Conservation (phyloP, 1,140 invertebrate genomes). For the Chlorops oryzae region DNA sequence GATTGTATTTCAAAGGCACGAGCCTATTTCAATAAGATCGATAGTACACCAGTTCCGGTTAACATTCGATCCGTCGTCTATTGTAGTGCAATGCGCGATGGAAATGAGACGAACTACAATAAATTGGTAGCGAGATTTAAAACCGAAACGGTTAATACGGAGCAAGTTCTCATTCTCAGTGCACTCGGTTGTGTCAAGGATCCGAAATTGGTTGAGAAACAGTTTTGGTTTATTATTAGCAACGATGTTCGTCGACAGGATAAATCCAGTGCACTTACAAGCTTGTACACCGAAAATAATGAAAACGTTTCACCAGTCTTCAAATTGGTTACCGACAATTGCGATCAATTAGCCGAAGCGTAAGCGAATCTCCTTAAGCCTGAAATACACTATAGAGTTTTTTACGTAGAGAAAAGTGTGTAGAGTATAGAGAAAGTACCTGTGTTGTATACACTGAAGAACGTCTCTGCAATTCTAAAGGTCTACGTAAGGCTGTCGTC, state of each 20-base stretch:
- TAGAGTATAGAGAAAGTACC: too few relatives aligned
- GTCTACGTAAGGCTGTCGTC: too few relatives aligned
- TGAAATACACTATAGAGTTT: too few relatives aligned
- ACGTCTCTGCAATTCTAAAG: too few relatives aligned
- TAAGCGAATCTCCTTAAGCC: too few relatives aligned
- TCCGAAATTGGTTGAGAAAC: conserved; percentile 40
- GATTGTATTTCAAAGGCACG: conserved; percentile 48
- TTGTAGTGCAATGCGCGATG: conserved; percentile 52
- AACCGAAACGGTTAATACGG: conserved; percentile 49
- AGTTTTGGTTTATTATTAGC: conserved; percentile 29
- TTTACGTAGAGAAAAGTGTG: too few relatives aligned
- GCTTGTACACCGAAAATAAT: conserved; percentile 46
- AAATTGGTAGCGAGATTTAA: conserved; percentile 51
- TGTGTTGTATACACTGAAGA: too few relatives aligned
- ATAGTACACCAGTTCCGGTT: conserved; percentile 38
- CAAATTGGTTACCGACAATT: conserved; percentile 48
- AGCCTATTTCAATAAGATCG: conserved; percentile 28
- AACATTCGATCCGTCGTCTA: conserved; percentile 57
- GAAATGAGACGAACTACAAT: conserved; percentile 49
- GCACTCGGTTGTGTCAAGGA: conserved; percentile 55
- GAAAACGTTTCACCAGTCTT: conserved; percentile 48
- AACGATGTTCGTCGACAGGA: conserved; percentile 47
- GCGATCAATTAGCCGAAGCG: conserved; percentile 43
- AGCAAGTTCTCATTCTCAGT: conserved; percentile 54
- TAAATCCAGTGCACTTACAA: conserved; percentile 41